Evolutionary conservation across 2,888 invertebrate genomes (phyloP).

Genomic region (Andrena dorsata): DNA sequence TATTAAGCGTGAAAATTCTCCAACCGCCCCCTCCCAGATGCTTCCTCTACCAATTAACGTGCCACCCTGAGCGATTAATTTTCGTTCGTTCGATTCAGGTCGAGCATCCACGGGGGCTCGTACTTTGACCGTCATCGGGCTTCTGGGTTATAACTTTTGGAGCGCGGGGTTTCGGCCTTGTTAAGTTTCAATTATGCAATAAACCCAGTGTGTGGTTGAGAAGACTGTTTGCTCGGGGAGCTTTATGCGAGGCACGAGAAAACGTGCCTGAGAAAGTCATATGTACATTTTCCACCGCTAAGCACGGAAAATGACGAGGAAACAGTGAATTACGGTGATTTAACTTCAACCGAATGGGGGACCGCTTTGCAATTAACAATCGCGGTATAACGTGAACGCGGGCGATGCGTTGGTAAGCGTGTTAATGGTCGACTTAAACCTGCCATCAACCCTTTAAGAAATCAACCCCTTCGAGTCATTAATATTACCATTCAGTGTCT

Average conservation of each 20-base stretch:
- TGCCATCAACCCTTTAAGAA: slow-evolving; percentile 22
- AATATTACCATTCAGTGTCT: slow-evolving; percentile 4
- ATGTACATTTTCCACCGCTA: neutral
- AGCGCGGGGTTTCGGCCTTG: neutral
- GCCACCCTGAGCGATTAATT: neutral
- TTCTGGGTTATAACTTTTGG: neutral
- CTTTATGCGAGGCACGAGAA: neutral
- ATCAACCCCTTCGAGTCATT: slow-evolving; percentile 13
- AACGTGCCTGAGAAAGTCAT: neutral
- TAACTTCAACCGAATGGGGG: slow-evolving; percentile 7
- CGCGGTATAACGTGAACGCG: neutral
- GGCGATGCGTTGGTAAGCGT: slow-evolving; percentile 5
- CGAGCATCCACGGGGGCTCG: neutral
- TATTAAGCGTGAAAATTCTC: neutral
- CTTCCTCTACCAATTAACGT: neutral
- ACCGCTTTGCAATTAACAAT: slow-evolving; percentile 14
- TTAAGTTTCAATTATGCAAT: neutral
- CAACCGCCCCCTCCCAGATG: neutral
- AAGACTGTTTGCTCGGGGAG: neutral
- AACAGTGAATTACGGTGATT: slow-evolving; percentile 22
- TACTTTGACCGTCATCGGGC: neutral
- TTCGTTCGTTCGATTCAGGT: neutral
- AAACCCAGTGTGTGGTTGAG: neutral
- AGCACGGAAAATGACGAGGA: neutral
- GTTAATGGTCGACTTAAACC: slow-evolving; percentile 17